A percentile compares a stretch with the other conserved stretches of the same genome.
phyloP scores from a whole-genome alignment of 2,113 vertebrate genomes.

The Gopherus evgoodei region DNA sequence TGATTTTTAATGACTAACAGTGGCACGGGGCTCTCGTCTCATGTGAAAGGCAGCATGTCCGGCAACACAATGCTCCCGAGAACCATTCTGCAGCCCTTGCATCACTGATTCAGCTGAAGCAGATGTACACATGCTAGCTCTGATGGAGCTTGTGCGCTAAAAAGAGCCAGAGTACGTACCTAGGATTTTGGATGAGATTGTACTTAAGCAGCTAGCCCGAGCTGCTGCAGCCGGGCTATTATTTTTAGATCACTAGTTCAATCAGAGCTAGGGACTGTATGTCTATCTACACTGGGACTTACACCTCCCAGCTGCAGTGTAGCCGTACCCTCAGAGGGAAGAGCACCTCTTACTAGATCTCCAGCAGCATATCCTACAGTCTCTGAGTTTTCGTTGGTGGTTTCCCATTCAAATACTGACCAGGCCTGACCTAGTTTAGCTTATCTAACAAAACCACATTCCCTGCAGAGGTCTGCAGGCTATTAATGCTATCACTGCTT shows the following conservation, averaged over 20 bases:
- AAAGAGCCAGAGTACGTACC: neutral
- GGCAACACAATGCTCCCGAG: conserved; percentile 51
- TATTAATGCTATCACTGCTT: conserved; percentile 55
- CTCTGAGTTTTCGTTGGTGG: conserved; percentile 5
- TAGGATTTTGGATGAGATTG: neutral
- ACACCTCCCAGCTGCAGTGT: neutral
- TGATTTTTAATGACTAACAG: neutral
- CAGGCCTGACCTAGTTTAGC: conserved; percentile 38
- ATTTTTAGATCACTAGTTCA: neutral
- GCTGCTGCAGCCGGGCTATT: neutral
- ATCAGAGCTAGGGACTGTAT: neutral
- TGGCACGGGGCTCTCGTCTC: conserved; percentile 32
- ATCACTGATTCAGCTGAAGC: neutral
- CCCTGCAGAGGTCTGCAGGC: conserved; percentile 1
- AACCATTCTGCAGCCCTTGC: conserved; percentile 51
- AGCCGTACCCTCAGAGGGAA: conserved; percentile 46
- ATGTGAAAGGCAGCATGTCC: conserved; percentile 17
- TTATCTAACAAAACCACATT: conserved; percentile 36
- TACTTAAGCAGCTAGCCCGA: neutral
- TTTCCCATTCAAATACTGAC: conserved; percentile 20
- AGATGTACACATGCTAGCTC: neutral
- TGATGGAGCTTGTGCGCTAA: neutral
- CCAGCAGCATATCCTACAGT: conserved; percentile 21
- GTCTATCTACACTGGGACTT: neutral
- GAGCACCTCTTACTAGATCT: neutral